Conservation (phyloP, 2,888 invertebrate genomes). For the Atrina japonica region DNA sequence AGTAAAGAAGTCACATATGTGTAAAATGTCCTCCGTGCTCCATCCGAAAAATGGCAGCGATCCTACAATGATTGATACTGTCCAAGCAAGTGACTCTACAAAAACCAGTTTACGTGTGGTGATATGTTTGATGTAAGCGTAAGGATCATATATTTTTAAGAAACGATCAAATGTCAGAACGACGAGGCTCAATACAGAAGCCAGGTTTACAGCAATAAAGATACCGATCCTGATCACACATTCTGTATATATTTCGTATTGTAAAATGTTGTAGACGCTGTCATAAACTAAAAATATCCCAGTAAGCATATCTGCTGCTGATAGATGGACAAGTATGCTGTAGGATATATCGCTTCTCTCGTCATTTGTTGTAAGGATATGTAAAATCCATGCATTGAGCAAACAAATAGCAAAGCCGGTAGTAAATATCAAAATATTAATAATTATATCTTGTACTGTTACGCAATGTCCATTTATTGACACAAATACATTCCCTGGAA, state of each 20-base stretch:
- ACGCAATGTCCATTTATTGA: slow-evolving; percentile 37
- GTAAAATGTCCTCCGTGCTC: slow-evolving; percentile 36
- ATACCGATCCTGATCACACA: slow-evolving; percentile 44
- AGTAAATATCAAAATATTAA: slow-evolving; percentile 21
- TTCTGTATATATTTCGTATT: slow-evolving; percentile 44
- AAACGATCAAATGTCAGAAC: slow-evolving; percentile 40
- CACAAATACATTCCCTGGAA: slow-evolving; percentile 8
- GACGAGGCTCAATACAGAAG: slow-evolving; percentile 38
- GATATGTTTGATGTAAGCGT: slow-evolving; percentile 30
- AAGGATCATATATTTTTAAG: slow-evolving; percentile 43
- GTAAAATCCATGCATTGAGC: slow-evolving; percentile 24
- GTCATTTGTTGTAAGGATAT: neutral
- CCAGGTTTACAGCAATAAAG: slow-evolving; percentile 35
- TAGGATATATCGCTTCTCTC: slow-evolving; percentile 21
- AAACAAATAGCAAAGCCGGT: too few species aligned
- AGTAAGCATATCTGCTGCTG: slow-evolving; percentile 37
- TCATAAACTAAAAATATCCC: slow-evolving; percentile 46
- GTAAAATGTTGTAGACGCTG: slow-evolving; percentile 43
- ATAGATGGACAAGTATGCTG: slow-evolving; percentile 39
- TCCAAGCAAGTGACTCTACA: slow-evolving; percentile 26
- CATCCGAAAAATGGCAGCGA: slow-evolving; percentile 46
- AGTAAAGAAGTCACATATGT: slow-evolving; percentile 44
- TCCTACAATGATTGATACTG: slow-evolving; percentile 30
- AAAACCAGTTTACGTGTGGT: slow-evolving; percentile 19
- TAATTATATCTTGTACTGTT: slow-evolving; percentile 27